Conservation (phyloP, 1,140 invertebrate species). For the Campoletis sonorensis region DNA sequence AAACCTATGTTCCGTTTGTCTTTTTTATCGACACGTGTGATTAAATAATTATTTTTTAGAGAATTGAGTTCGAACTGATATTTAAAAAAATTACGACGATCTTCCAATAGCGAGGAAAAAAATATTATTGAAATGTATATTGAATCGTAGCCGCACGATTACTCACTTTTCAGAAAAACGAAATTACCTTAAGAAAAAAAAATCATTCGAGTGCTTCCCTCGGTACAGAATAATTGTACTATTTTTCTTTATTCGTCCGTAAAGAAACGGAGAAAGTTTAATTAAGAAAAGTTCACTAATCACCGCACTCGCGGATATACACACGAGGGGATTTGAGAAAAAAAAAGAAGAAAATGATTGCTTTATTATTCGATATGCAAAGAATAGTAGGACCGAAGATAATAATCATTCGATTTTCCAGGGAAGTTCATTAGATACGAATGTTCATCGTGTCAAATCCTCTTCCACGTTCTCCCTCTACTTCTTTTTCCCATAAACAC, state of each 20-base stretch:
- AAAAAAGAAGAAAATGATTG: neutral
- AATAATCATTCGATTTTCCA: constrained; percentile 3
- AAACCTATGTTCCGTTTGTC: neutral
- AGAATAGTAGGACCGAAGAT: constrained; percentile 3
- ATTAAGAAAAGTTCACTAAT: neutral
- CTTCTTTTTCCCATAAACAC: constrained; percentile 16
- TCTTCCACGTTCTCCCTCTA: neutral
- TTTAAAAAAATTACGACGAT: no score
- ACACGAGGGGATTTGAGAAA: constrained; percentile 8
- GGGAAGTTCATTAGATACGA: neutral
- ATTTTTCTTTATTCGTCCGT: neutral
- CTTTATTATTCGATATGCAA: neutral
- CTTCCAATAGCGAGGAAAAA: no score
- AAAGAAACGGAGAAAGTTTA: neutral
- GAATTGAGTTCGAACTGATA: neutral
- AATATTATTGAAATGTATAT: neutral
- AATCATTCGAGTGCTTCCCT: neutral
- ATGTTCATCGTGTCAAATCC: constrained; percentile 5
- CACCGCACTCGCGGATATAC: neutral
- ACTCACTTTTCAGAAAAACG: neutral
- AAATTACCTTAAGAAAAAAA: neutral
- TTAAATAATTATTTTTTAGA: neutral
- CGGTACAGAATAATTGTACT: neutral
- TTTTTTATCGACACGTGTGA: neutral
- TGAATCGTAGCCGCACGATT: neutral